Conservation (phyloP, 1,140 invertebrate species). For the Drosophila rhopaloa region DNA sequence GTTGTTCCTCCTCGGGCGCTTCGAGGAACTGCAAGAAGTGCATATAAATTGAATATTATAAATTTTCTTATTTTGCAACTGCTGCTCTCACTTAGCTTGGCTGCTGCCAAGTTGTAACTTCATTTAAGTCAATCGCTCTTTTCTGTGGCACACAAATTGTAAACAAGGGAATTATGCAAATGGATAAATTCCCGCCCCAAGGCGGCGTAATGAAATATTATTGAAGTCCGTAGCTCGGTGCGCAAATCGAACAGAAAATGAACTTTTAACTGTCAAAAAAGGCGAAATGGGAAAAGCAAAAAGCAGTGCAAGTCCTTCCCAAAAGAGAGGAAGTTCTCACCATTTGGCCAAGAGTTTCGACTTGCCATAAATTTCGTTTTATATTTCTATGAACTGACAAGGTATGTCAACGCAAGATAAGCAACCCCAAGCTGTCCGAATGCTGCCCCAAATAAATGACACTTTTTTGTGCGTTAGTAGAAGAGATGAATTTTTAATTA, state of each 20-base stretch:
- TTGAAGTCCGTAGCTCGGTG: constrained; percentile 6
- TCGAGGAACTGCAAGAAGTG: constrained; percentile 53
- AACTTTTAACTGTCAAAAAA: constrained; percentile 33
- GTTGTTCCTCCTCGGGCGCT: constrained; percentile 33
- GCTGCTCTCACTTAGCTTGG: constrained; percentile 61
- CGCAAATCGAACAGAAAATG: constrained; percentile 44
- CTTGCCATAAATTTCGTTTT: constrained; percentile 71
- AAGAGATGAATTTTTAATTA: constrained; percentile 48
- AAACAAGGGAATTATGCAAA: constrained; percentile 83
- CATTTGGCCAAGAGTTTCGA: constrained; percentile 15
- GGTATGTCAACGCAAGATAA: constrained; percentile 80
- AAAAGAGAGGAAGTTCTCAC: constrained; percentile 5
- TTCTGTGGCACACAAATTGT: constrained; percentile 62
- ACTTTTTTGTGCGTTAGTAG: constrained; percentile 22
- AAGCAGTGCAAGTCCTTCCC: not conserved
- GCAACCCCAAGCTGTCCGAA: constrained; percentile 50
- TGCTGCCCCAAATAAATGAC: constrained; percentile 40
- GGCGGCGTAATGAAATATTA: constrained; percentile 46
- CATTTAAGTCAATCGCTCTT: constrained; percentile 80
- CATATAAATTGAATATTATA: constrained; percentile 84
- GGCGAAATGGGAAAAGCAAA: not conserved
- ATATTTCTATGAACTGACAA: constrained; percentile 80
- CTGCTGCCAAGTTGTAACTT: constrained; percentile 78
- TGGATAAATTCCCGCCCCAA: constrained; percentile 55
- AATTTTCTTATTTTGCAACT: constrained; percentile 74